Evolutionary conservation across 2,888 invertebrate species (phyloP), one percentile per base, ranked within the genome.

Genomic region (Oeneis ivallda): DNA sequence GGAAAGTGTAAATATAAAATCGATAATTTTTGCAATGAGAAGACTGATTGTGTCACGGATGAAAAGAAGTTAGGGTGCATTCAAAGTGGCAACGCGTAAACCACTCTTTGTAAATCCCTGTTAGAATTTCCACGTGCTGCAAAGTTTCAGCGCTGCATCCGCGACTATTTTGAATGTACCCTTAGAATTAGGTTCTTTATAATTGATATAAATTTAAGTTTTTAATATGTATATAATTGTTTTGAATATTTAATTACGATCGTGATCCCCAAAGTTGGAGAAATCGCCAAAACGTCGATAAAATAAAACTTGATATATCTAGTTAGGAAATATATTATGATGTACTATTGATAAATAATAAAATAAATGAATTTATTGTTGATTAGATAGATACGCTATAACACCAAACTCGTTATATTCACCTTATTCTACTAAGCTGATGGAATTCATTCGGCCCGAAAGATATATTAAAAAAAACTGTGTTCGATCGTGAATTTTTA

Each of bases 1-100:
- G 70, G 58, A 70, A 76, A 76, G 69, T 81, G 82, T 82, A 86
- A 84, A 86, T 85, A 65, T 17, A 82, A 86, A 86, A 88, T 85
- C 39, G 81, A 86, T 87, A 88, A 90, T 89, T 89, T 89, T 87
- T 82, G 89, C 87, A 89, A 89, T 85, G 89, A 91, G 88, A 91
- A 91, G 91, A 91, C 91, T 91, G 91, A 91, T 86, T 84, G 89
- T 77, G 87, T 88, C 87, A 83, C 82, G 87, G 85, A 81, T 86
- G 89, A 84, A 79, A 78, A 81, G 84, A 84, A 88, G 82, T 83
- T 77, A 47, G 47, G 47, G 47, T 47, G 47, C 47, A 17, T 17
- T 47, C 17, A 9, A 47, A 47, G n/a, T 47, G 8, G 17, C 9
- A 3, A 9, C 37, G 37, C 37, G 37, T 9, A 9, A 8, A 6